phyloP scores from a whole-genome alignment of 23 tunicate species.

The Clavelina lepadiformis region DNA sequence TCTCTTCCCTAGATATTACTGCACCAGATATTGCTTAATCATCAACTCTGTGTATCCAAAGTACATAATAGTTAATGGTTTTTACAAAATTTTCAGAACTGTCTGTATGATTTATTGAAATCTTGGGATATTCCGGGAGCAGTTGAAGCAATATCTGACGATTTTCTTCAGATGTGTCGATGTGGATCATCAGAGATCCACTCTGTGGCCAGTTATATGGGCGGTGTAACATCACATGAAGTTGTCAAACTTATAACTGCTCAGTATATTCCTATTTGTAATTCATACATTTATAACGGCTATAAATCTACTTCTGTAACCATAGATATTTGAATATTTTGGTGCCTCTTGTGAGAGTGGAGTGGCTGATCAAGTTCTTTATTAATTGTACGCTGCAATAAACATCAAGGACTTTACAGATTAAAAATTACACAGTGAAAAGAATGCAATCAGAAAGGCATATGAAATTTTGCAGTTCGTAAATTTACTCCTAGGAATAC shows the following conservation, averaged over 20 bases:
- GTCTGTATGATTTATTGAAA: slow-evolving; percentile 34
- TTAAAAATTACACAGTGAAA: too few relatives aligned
- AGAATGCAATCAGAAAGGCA: too few relatives aligned
- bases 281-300: slow-evolving; percentile 76
- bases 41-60: too few relatives aligned
- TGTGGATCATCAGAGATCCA: slow-evolving; percentile 86
- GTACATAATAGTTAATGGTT: too few relatives aligned
- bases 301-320: slow-evolving; percentile 56
- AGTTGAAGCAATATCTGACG: slow-evolving; percentile 61
- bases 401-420: too few relatives aligned
- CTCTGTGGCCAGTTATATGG: slow-evolving; percentile 90
- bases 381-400: too few relatives aligned
- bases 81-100: too few relatives aligned
- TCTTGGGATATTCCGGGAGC: slow-evolving; percentile 79
- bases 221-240: slow-evolving; percentile 95
- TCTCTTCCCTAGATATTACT: too few relatives aligned
- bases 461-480: too few relatives aligned
- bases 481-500: too few relatives aligned
- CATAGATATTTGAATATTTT: slow-evolving; percentile 30
- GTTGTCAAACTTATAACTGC: slow-evolving; percentile 78
- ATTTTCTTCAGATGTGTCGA: slow-evolving; percentile 65
- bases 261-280: slow-evolving; percentile 76
- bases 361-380: too few relatives aligned
- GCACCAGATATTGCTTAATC: background rate
- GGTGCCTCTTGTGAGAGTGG: too few relatives aligned